phyloP scores from a whole-genome alignment of 2,888 invertebrate genomes.

The Metopia argyrocephala region DNA sequence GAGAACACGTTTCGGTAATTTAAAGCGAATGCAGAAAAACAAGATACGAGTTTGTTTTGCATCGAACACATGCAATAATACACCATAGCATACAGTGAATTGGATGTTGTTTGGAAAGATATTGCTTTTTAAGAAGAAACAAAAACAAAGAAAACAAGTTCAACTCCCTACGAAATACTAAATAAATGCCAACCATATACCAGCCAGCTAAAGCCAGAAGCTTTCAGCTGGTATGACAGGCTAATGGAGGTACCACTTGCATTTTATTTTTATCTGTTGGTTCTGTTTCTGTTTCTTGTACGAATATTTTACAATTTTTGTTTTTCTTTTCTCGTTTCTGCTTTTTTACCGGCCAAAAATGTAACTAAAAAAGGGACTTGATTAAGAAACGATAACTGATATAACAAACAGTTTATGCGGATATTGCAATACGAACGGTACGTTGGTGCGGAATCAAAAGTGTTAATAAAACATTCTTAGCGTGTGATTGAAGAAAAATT shows the following conservation, averaged over 20 bases:
- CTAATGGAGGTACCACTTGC: conserved; percentile 49
- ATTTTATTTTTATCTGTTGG: neutral
- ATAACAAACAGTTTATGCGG: conserved; percentile 74
- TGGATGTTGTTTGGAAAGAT: no score
- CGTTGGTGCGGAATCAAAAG: conserved; percentile 66
- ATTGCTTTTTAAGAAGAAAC: conserved; percentile 28
- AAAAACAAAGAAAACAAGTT: conserved; percentile 62
- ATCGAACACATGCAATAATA: conserved; percentile 2
- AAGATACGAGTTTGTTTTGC: conserved; percentile 40
- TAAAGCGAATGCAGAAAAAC: conserved; percentile 47
- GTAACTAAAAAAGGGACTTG: conserved; percentile 52
- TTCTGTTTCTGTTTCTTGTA: neutral
- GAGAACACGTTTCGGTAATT: conserved; percentile 30
- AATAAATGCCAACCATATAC: neutral
- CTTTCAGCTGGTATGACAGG: neutral
- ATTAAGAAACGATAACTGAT: conserved; percentile 61
- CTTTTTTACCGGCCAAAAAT: conserved; percentile 45
- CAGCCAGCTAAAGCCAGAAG: neutral
- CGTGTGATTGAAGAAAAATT: neutral
- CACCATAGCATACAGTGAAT: no score
- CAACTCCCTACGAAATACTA: conserved; percentile 51
- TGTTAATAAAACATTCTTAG: conserved; percentile 12
- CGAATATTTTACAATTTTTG: neutral
- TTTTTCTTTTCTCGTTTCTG: conserved; percentile 27
- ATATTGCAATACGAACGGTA: conserved; percentile 74